Conservation (phyloP, 2,113 vertebrate species). For the Nesogale talazaci region DNA sequence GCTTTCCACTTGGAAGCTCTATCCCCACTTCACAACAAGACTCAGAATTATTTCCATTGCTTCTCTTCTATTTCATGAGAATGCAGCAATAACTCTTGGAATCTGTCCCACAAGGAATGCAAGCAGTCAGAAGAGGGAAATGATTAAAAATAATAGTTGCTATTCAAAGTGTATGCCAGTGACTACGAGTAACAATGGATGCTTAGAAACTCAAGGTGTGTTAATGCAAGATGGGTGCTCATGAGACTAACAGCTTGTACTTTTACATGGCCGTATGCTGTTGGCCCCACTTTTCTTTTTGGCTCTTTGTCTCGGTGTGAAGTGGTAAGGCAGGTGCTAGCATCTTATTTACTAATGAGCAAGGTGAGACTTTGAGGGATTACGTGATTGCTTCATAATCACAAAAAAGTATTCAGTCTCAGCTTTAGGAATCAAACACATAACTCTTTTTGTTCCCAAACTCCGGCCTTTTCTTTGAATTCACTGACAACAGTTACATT, state of each 20-base stretch:
- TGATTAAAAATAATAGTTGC: fast-evolving
- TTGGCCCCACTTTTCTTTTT: neutral
- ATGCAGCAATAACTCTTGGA: neutral
- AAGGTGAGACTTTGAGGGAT: neutral
- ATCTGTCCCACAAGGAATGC: neutral
- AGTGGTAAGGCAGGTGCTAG: neutral
- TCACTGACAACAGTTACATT: neutral
- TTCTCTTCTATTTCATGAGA: neutral
- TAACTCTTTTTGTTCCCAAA: neutral
- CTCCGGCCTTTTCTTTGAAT: neutral
- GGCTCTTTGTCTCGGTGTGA: neutral
- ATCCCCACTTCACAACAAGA: neutral
- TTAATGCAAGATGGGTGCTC: no score
- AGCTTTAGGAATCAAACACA: neutral
- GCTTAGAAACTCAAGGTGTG: neutral
- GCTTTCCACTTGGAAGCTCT: neutral
- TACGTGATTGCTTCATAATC: neutral
- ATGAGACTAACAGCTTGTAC: neutral
- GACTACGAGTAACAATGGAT: fast-evolving
- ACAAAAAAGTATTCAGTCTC: neutral
- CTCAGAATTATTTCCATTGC: neutral
- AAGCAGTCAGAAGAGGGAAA: neutral
- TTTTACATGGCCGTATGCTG: neutral
- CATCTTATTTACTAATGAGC: neutral
- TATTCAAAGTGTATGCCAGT: neutral